Evolutionary conservation across 2,888 invertebrate species (phyloP).

Genomic region (Hololepta plana): DNA sequence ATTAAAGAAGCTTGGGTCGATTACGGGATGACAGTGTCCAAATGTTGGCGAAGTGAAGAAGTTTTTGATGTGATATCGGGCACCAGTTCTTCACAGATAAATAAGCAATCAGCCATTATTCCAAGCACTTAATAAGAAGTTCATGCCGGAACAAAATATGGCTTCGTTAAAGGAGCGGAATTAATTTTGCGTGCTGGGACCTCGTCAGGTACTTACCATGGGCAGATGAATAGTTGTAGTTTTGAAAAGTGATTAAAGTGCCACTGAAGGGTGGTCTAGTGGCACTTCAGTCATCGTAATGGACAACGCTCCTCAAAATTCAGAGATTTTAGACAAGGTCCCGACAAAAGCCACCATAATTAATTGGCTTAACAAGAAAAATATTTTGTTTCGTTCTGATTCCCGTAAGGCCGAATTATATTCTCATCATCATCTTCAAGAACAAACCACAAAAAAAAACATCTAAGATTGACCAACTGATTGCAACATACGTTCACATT

Average conservation of each 20-base stretch:
- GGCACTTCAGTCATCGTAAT: background rate
- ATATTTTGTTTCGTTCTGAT: too few species aligned
- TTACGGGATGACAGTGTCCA: slow-evolving; percentile 5
- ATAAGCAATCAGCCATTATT: too few species aligned
- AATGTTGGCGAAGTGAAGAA: slow-evolving; percentile 8
- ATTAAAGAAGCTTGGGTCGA: slow-evolving; percentile 8
- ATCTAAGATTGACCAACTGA: background rate
- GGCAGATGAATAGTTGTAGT: background rate
- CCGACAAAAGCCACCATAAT: background rate
- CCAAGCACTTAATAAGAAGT: too few species aligned
- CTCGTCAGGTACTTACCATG: background rate
- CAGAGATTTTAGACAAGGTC: background rate
- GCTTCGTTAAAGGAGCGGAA: background rate
- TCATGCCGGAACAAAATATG: slow-evolving; percentile 1
- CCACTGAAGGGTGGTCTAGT: background rate
- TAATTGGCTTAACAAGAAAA: background rate
- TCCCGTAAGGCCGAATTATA: background rate
- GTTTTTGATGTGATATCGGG: slow-evolving; percentile 4
- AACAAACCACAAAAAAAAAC: background rate
- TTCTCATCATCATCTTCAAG: background rate
- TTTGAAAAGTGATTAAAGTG: slow-evolving; percentile 1
- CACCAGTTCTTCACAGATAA: slow-evolving; percentile 3
- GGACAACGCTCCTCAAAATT: background rate
- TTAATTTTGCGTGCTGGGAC: background rate
- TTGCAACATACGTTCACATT: background rate